Conservation (phyloP, 2,113 vertebrate genomes). For the Pachycephala philippinensis region DNA sequence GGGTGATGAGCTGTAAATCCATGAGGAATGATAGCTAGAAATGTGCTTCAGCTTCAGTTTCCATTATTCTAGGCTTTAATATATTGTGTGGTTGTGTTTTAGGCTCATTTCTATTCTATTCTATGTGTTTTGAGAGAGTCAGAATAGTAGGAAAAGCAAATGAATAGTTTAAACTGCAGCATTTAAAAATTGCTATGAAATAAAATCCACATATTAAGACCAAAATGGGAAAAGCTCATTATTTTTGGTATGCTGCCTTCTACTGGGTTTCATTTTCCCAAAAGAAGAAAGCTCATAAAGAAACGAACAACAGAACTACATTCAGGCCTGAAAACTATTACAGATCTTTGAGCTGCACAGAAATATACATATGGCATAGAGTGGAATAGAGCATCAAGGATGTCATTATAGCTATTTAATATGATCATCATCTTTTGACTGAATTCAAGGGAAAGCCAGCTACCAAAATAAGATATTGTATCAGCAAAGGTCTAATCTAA, state of each 20-base stretch:
- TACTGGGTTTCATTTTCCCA: background rate
- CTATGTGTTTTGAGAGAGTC: background rate
- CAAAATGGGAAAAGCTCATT: background rate
- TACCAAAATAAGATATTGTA: background rate
- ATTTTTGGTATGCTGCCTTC: background rate
- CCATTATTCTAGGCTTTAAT: background rate
- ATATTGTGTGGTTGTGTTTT: background rate
- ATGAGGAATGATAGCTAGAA: background rate
- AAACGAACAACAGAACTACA: background rate
- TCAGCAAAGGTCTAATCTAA: background rate
- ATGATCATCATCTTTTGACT: background rate
- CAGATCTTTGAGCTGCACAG: background rate
- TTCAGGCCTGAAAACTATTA: background rate
- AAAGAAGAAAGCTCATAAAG: background rate
- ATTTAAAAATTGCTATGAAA: background rate
- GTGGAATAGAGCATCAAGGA: background rate
- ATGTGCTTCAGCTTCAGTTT: background rate
- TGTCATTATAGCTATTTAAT: background rate
- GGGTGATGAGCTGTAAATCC: background rate
- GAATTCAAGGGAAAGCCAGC: background rate
- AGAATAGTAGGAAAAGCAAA: background rate
- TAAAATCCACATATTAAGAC: background rate
- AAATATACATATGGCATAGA: background rate
- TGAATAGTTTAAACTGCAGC: background rate
- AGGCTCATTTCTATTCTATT: background rate